These are phyloP conservation scores for Lepidochitona cinerea DNA, from an alignment of 2,888 invertebrate genomes.

Conservation along the genomic window DNA sequence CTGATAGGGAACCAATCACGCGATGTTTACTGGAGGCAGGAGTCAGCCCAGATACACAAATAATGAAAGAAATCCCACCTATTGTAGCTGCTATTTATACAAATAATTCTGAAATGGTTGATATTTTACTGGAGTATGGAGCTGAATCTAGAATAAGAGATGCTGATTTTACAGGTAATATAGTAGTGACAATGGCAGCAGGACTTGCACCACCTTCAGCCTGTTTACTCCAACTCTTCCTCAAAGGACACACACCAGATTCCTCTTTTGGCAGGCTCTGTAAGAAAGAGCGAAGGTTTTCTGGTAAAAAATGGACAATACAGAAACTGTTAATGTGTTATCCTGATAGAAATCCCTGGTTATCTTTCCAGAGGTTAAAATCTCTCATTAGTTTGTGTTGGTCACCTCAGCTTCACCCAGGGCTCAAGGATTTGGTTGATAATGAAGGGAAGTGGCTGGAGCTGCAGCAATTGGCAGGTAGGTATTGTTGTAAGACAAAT, in stretches of 20 bases:
- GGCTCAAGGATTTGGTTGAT: background rate
- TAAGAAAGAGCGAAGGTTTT: background rate
- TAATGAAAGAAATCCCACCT: constrained; percentile 47
- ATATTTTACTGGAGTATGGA: constrained; percentile 44
- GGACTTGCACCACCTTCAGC: background rate
- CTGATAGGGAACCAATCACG: background rate
- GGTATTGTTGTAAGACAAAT: no score
- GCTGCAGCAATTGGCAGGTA: background rate
- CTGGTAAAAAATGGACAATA: background rate
- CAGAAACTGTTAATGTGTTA: background rate
- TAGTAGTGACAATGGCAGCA: background rate
- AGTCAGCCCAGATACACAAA: constrained; percentile 34
- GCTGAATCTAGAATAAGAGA: constrained; percentile 16
- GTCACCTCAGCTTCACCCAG: background rate
- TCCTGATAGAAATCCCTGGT: background rate
- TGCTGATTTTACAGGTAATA: background rate
- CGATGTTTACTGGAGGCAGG: constrained; percentile 33
- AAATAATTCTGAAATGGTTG: constrained; percentile 33
- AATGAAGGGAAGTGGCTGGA: background rate
- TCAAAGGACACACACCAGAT: background rate
- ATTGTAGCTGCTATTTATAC: constrained; percentile 46
- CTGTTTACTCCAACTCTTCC: background rate
- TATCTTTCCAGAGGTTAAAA: background rate
- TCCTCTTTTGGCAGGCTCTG: background rate
- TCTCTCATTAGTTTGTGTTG: background rate